Conservation (phyloP, 2,797 vertebrate genomes). For the Anabacerthia variegaticeps region DNA sequence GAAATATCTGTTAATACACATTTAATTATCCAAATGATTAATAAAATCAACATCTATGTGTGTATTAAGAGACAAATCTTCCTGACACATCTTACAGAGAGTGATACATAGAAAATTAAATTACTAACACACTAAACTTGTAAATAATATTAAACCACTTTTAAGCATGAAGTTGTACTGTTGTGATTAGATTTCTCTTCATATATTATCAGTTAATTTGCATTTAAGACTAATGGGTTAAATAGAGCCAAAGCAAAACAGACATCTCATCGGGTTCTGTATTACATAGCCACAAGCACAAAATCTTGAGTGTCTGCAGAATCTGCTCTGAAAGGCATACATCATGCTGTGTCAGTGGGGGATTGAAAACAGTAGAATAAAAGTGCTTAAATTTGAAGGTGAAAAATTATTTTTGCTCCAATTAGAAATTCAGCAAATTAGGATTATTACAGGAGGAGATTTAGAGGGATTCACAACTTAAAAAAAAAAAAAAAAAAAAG, state of each 20-base stretch:
- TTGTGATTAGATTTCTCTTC: neutral
- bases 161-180: neutral
- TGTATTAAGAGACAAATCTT: constrained; percentile 42
- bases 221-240: neutral
- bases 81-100: neutral
- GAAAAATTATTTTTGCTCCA: neutral
- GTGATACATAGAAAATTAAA: neutral
- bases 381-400: neutral
- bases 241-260: neutral
- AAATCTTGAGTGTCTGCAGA: neutral
- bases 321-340: neutral
- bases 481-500: too few species aligned
- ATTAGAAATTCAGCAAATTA: neutral
- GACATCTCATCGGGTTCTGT: neutral
- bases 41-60: constrained; percentile 9
- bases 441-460: neutral
- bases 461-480: neutral
- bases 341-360: neutral
- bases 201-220: neutral
- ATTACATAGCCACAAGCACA: neutral
- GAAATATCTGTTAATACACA: constrained; percentile 16
- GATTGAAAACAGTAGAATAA: neutral
- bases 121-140: neutral
- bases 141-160: constrained; percentile 12
- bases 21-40: constrained; percentile 43